phyloP scores from a whole-genome alignment of 1,140 invertebrate genomes.

The Hetaerina americana region DNA sequence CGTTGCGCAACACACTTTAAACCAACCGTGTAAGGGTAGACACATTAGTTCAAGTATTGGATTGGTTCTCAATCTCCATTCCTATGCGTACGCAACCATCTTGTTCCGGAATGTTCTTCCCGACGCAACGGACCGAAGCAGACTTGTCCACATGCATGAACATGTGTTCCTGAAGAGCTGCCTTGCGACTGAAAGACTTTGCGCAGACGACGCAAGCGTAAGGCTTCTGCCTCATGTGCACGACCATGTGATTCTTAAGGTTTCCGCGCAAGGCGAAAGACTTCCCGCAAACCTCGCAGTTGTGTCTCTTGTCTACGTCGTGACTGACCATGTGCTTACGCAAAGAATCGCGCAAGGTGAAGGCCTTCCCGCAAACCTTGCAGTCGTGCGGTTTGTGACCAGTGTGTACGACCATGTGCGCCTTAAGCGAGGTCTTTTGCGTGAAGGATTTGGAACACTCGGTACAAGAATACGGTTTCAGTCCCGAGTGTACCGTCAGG shows the following conservation, averaged over 20 bases:
- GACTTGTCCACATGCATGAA: no score
- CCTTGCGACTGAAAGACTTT: conserved; percentile 46
- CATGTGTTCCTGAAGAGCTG: conserved; percentile 41
- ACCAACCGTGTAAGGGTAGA: no score
- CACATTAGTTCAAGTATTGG: no score
- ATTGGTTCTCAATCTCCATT: no score
- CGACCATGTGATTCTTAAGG: conserved; percentile 45
- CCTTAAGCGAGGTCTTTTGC: conserved; percentile 30
- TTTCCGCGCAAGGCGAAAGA: conserved; percentile 42
- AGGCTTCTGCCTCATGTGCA: conserved; percentile 49
- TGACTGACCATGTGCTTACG: conserved; percentile 48
- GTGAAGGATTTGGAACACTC: conserved; percentile 13
- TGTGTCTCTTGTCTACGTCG: conserved; percentile 49
- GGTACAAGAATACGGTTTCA: conserved; percentile 10
- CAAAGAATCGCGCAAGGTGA: conserved; percentile 37
- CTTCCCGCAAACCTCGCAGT: conserved; percentile 41
- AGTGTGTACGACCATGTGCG: conserved; percentile 45
- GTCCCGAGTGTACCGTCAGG: background rate
- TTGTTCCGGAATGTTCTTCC: no score
- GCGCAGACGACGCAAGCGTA: conserved; percentile 45
- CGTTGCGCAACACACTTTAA: no score
- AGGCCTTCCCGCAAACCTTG: conserved; percentile 40
- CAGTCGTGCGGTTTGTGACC: conserved; percentile 52
- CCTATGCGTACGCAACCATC: no score
- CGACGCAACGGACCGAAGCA: no score